Evolutionary conservation across 2,113 vertebrate species (phyloP), one percentile per base, ranked within the genome.

Genomic region (Phalacrocorax carbo): DNA sequence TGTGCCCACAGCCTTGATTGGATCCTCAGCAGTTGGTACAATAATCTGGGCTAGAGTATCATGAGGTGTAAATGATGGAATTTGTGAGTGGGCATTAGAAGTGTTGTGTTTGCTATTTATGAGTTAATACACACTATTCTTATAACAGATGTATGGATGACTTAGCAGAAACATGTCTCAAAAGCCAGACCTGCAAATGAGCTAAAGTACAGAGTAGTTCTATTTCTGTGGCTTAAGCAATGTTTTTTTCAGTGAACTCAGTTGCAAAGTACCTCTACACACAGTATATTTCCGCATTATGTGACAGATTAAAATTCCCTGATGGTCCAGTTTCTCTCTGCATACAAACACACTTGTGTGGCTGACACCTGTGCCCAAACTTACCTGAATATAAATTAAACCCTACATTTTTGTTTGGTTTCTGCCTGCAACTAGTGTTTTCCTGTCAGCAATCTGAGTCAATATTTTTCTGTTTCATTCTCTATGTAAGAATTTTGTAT

Each of bases 311-410:
- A 73, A 84, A 96, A 96, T 88, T 91, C 65, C 58, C 72, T 4
- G 19, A 82, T 94, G 92, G 91, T 96, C 92, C 60, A 34, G 3
- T 68, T 90, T 95, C 72, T 79, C 30, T 93, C 52, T 52, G 55
- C 40, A 55, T 30, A 94, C 94, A 97, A 96, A 95, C 44, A 87
- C 36, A 71, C 4, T 49, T 92, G 91, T 95, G 86, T 86, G 85
- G 65, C 80, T 87, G 72, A 70, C 70, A 64, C 3, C 1, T 70
- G 29, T 88, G 71, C 72, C 54, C n/a, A 58, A 92, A 78, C 52
- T 88, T 96, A 91, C 84, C 54, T 88, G 71, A 95, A 91, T 79
- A 87, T 92, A 77, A 93, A 91, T 87, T 8, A 8, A 95, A 92
- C 65, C 4, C 3, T 51, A 25, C 7, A 3, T 38, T 79, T 73